phyloP scores from a whole-genome alignment of 2,113 vertebrate genomes.

The Uria aalge region DNA sequence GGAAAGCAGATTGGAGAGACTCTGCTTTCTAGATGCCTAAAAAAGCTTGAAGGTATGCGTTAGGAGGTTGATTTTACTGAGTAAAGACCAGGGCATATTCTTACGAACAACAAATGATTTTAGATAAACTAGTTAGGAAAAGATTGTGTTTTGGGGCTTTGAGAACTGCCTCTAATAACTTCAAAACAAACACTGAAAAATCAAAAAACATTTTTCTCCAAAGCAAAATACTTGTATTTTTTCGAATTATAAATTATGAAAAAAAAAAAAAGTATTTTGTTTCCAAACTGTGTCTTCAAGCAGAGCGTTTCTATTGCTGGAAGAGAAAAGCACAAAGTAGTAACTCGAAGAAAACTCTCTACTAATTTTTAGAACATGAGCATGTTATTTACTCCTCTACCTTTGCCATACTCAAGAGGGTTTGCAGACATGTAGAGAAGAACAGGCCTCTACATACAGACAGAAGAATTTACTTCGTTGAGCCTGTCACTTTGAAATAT shows the following conservation, averaged over 20 bases:
- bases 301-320: neutral
- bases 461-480: neutral
- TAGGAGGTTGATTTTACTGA: neutral
- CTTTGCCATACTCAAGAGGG: neutral
- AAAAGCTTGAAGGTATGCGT: neutral
- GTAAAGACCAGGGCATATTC: neutral
- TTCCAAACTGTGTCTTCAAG: neutral
- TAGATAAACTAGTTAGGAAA: neutral
- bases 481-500: neutral
- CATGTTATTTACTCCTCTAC: neutral
- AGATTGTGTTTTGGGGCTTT: neutral
- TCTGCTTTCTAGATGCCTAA: neutral
- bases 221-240: neutral
- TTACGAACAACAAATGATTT: neutral
- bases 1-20: neutral
- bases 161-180: neutral
- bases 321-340: constrained; percentile 16
- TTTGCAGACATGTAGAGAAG: neutral
- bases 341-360: constrained; percentile 17
- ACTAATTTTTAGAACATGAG: constrained; percentile 30
- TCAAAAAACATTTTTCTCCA: neutral
- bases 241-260: neutral
- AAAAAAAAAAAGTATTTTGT: neutral
- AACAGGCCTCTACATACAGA: neutral
- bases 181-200: neutral